Base-by-base conservation (phyloP, 2,888 invertebrate species). In the Rhagium mordax region DNA sequence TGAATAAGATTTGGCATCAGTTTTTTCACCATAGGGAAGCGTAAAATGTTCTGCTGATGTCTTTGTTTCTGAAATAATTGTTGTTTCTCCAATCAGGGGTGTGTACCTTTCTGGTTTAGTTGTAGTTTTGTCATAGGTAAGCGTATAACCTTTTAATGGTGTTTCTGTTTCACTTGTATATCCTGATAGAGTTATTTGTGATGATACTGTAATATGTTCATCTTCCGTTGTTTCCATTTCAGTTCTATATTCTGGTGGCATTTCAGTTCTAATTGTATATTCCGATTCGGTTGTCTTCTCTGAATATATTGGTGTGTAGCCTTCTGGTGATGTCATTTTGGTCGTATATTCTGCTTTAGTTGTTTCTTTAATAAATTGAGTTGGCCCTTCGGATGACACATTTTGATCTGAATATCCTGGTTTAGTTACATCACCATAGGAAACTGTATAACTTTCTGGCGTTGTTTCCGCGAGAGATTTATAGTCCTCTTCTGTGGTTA, bases 401-500 rank as follows among this genome's bases (percentile, higher is more conserved):
- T n/a, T n/a, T 24, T 24, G 24, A 24, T 10, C 16, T 51, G 61
- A 16, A 61, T 47, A 61, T 61, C n/a, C 61, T 47, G 47, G 47
- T 18, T 33, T 33, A 18, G 20, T 21, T n/a, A n/a, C n/a, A 20
- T 47, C 21, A 10, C 13, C 15, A n/a, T 18, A 0, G 2, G 29
- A 1, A 24, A n/a, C 5, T n/a, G 41, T 41, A 41, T n/a, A n/a
- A 15, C n/a, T 41, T 8, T 8, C 53, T n/a, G 3, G n/a, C n/a
- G 55, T 4, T 13, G 27, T 27, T 24, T 13, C 21, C 10, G 20
- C 13, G 4, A 1, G 1, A 7, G 10, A 6, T 7, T 49, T 24
- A 64, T 49, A 51, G 27, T 16, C 27, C 15, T 8, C 24, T 15
- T 21, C n/a, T n/a, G 48, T 20, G 2, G 24, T 27, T 18, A 16